Evolutionary conservation across 2,797 vertebrate species (phyloP), one percentile per base, ranked within the genome.

Genomic region (Neoniphon sammara): DNA sequence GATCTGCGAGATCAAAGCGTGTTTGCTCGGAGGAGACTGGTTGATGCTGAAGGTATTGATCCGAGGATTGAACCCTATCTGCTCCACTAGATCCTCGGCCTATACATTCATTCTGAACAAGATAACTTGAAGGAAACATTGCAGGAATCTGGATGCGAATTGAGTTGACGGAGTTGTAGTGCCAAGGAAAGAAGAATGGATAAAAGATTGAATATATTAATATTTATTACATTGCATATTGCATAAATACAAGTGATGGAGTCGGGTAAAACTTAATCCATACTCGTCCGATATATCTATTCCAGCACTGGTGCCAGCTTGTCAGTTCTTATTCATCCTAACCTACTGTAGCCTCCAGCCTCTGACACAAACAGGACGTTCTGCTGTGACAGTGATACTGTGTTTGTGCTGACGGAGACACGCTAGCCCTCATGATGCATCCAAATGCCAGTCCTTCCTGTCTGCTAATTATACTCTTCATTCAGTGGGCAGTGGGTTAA

Each of bases 401-500:
- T 75, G 71, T 86, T 79, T 72, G 34, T 50, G 61, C 72, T 69
- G 69, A 80, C 56, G 34, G 59, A 77, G 69, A 73, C 70, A 17
- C 1, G 20, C 60, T 54, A 46, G 63, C 68, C 75, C 81, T 82
- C 82, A 85, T 77, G 76, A 74, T 53, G 67, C 60, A 68, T 68
- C 58, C 47, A 82, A 90, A 72, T 61, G 63, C 72, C 20, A 59
- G 60, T 68, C 72, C 84, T 92, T 91, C 82, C 87, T 82, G 78
- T 84, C 59, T 79, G 84, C 89, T 92, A 92, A 93, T 93, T 91
- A 83, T 91, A 88, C 81, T 68, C 77, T 69, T 90, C 89, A 87
- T 90, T 89, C 88, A 92, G 83, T 78, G 85, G 87, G 73, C 87
- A 87, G 80, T 46, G 71, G 68, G 92, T 91, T 93, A 91, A 94